A percentile compares a stretch with the other conserved stretches of the same genome.
These are phyloP conservation scores for Chionodraco myersi DNA, from an alignment of 2,113 vertebrate species.

Conservation along the genomic window DNA sequence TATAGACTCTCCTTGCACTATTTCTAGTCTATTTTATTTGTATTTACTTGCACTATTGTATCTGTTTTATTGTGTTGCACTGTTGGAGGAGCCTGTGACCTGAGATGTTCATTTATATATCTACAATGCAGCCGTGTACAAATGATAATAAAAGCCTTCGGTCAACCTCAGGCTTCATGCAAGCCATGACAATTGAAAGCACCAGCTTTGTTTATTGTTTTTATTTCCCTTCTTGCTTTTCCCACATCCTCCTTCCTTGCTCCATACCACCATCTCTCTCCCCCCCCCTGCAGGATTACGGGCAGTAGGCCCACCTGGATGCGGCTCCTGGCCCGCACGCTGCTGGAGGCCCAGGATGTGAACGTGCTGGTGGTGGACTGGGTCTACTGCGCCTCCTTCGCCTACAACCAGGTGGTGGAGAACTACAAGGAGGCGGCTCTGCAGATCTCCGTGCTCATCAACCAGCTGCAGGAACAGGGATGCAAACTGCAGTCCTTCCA, in stretches of 20 bases:
- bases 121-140: too few relatives aligned
- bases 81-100: too few relatives aligned
- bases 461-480: slow-evolving; percentile 86
- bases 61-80: too few relatives aligned
- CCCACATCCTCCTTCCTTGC: background rate
- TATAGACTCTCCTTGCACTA: too few relatives aligned
- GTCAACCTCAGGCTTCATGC: too few relatives aligned
- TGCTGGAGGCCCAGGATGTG: slow-evolving; percentile 80
- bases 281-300: slow-evolving; percentile 78
- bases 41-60: too few relatives aligned
- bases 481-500: slow-evolving; percentile 88
- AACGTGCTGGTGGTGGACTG: slow-evolving; percentile 95
- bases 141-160: too few relatives aligned
- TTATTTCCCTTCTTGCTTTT: too few relatives aligned
- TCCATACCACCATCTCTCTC: background rate
- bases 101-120: too few relatives aligned
- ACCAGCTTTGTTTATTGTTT: too few relatives aligned
- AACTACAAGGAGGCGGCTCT: slow-evolving; percentile 88
- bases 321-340: slow-evolving; percentile 79
- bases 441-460: slow-evolving; percentile 88
- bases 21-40: too few relatives aligned
- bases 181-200: too few relatives aligned
- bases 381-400: slow-evolving; percentile 88
- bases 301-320: slow-evolving; percentile 94
- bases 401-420: slow-evolving; percentile 89